Evolutionary conservation across 2,888 invertebrate species (phyloP), one percentile per base, ranked within the genome.

Genomic region (Molorchus minor): DNA sequence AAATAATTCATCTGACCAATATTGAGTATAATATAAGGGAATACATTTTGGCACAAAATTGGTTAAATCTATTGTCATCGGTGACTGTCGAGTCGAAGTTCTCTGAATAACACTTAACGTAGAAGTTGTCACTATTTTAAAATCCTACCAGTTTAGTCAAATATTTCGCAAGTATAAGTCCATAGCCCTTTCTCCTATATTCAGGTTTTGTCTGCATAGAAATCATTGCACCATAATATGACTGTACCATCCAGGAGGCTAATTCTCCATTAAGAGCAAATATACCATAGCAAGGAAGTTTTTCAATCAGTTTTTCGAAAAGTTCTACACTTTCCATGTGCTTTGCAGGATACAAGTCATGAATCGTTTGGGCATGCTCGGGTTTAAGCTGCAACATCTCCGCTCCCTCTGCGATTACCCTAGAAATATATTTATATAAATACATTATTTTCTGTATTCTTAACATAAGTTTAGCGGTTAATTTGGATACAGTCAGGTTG

Each of bases 231-330:
- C 93, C 93, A 80, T 93, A 93, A 81, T 93, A 93, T 15, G 92
- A 92, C 79, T 93, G 93, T 44, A 93, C 91, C 93, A 93, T 93
- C 93, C 93, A 93, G 19, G 93, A 93, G 29, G 92, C 93, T 65
- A 93, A 82, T 72, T 89, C 87, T 46, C 90, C 91, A 54, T 85
- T 85, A 69, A 74, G 85, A 10, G 82, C 88, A 80, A 93, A 93
- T 64, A 93, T 88, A 30, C 93, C 93, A 78, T 90, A 90, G 13
- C 92, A 93, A 7, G 93, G 92, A 67, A 93, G 83, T 74, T 87
- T 87, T 57, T 86, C 86, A 62, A 93, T 90, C 61, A 93, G 84
- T 80, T 89, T 89, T 76, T 92, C 89, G 80, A 93, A 93, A 52
- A 93, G 86, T 79, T 92, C 90, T 67, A 92, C 87, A 76, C 90